These are phyloP conservation scores for Elymnias hypermnestra DNA, from an alignment of 1,140 invertebrate genomes.

Conservation along the genomic window DNA sequence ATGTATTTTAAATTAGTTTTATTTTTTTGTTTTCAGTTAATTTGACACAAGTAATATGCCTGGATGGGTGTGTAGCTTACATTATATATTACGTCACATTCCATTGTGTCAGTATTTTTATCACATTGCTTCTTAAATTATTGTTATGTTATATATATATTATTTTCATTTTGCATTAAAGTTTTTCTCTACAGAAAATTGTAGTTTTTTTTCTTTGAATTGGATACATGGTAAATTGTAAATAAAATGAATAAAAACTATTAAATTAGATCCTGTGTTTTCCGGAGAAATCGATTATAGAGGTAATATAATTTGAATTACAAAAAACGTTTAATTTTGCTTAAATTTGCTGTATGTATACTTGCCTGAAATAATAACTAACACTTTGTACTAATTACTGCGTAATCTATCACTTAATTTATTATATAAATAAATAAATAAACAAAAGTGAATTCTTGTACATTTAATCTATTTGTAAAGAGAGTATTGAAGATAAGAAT, in stretches of 20 bases:
- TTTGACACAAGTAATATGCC: slow-evolving; percentile 59
- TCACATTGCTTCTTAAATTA: slow-evolving; percentile 15
- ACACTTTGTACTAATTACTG: not conserved
- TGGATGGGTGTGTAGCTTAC: slow-evolving; percentile 65
- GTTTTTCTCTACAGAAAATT: slow-evolving; percentile 24
- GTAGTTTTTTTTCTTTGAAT: slow-evolving; percentile 28
- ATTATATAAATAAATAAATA: no score
- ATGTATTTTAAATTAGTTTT: slow-evolving; percentile 45
- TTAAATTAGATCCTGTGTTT: not conserved
- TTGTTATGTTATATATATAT: slow-evolving; percentile 21
- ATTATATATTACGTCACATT: slow-evolving; percentile 31
- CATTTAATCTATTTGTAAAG: no score
- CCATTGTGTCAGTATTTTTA: slow-evolving; percentile 33
- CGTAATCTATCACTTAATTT: not conserved
- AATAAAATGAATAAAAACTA: not conserved
- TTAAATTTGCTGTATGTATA: slow-evolving; percentile 5
- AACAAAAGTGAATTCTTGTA: no score
- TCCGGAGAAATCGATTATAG: not conserved
- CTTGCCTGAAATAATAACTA: not conserved
- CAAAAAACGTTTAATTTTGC: not conserved
- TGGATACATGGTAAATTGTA: not conserved
- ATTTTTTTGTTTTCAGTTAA: slow-evolving; percentile 70
- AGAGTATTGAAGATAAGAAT: no score
- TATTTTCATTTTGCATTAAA: slow-evolving; percentile 34
- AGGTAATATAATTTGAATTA: not conserved